Conservation (phyloP, 2,113 vertebrate species). For the Saguinus imperator region DNA sequence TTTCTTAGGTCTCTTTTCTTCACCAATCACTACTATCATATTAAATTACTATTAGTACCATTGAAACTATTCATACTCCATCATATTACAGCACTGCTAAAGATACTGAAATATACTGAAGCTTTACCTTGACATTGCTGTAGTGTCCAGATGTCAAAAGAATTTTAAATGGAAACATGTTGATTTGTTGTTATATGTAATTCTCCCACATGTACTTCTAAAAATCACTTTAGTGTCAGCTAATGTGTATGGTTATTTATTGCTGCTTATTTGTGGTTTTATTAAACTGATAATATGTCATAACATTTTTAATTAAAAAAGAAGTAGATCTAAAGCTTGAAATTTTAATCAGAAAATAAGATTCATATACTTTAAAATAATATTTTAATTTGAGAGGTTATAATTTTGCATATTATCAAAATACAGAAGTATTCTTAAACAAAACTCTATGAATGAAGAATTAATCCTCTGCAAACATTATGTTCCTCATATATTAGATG, state of each 20-base stretch:
- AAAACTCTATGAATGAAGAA: background rate
- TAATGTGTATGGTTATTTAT: background rate
- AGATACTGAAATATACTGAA: background rate
- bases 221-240: background rate
- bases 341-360: background rate
- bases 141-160: background rate
- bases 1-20: background rate
- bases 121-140: background rate
- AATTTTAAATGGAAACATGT: background rate
- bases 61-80: background rate
- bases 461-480: background rate
- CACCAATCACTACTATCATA: background rate
- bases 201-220: background rate
- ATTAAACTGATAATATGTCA: background rate
- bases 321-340: background rate
- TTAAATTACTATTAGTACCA: background rate
- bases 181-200: background rate
- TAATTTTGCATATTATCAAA: background rate
- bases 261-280: background rate
- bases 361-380: background rate
- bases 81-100: background rate
- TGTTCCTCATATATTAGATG: background rate
- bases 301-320: constrained; percentile 12
- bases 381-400: background rate
- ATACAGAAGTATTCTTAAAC: background rate